Percentiles rank a stretch among this genome's conserved stretches.
phyloP scores from a whole-genome alignment of 2,113 vertebrate species.

The Lonchura striata region DNA sequence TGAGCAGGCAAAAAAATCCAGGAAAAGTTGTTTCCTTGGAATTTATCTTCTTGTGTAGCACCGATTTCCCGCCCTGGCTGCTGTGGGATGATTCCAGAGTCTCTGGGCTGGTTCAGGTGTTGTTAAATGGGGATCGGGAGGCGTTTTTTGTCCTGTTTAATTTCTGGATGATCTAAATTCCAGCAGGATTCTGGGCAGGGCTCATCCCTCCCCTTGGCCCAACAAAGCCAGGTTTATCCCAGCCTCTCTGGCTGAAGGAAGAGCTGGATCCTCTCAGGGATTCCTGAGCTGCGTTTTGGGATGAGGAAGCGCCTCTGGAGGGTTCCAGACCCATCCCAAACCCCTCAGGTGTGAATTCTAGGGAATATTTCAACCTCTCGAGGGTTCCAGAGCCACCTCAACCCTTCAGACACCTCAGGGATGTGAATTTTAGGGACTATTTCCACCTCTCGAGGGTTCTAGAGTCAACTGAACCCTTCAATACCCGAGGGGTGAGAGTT shows the following conservation, averaged over 20 bases:
- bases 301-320: not conserved
- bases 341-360: not conserved
- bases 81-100: not conserved
- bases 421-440: not conserved
- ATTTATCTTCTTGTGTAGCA: fast-evolving
- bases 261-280: not conserved
- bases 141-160: not conserved
- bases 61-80: not conserved
- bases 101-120: not conserved
- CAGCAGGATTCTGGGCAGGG: not conserved
- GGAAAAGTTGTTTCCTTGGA: not conserved
- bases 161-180: not conserved
- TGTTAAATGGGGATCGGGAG: not conserved
- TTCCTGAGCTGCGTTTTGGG: not conserved
- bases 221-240: not conserved
- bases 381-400: not conserved
- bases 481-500: not conserved
- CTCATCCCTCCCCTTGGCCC: not conserved
- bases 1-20: not conserved
- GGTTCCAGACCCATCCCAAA: not conserved
- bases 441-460: not conserved
- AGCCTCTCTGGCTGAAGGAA: not conserved
- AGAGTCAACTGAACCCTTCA: too few species aligned
- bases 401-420: not conserved
- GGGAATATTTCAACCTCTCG: not conserved